phyloP scores from a whole-genome alignment of 2,797 vertebrate species.

The Avahi laniger region DNA sequence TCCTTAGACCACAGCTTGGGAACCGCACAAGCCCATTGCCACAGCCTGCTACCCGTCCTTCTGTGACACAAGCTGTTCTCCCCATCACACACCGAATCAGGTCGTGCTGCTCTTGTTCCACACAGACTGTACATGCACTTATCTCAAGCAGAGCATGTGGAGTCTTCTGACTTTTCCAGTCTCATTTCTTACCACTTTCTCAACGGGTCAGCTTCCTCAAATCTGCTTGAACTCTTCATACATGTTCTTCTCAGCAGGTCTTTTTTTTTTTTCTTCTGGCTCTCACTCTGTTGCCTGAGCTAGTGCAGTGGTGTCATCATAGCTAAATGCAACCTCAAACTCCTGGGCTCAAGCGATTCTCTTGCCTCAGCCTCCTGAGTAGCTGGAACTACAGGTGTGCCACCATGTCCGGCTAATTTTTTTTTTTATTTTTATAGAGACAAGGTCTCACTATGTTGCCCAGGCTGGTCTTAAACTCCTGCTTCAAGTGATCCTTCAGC shows the following conservation, averaged over 20 bases:
- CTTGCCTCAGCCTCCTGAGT: background rate
- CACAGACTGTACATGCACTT: too few relatives aligned
- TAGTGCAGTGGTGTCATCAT: background rate
- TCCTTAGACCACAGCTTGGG: background rate
- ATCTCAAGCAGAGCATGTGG: background rate
- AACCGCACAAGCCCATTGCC: background rate
- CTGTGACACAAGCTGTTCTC: background rate
- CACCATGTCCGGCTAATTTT: background rate
- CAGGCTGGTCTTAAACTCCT: background rate
- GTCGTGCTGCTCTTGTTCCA: background rate
- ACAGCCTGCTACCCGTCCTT: background rate
- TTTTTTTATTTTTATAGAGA: background rate
- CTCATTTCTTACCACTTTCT: background rate
- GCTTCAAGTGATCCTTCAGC: background rate
- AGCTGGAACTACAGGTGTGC: background rate
- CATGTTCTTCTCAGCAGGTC: too few relatives aligned
- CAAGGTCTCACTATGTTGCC: background rate
- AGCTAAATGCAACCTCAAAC: background rate
- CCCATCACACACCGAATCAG: background rate
- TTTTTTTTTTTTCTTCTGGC: background rate
- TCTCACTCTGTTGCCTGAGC: background rate
- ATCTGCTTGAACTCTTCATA: background rate
- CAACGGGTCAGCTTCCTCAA: background rate
- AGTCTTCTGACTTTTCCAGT: background rate
- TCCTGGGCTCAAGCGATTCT: background rate